Evolutionary conservation across 2,797 vertebrate species (phyloP), one percentile per base, ranked within the genome.

Genomic region (Hydrocynus forskahlii): DNA sequence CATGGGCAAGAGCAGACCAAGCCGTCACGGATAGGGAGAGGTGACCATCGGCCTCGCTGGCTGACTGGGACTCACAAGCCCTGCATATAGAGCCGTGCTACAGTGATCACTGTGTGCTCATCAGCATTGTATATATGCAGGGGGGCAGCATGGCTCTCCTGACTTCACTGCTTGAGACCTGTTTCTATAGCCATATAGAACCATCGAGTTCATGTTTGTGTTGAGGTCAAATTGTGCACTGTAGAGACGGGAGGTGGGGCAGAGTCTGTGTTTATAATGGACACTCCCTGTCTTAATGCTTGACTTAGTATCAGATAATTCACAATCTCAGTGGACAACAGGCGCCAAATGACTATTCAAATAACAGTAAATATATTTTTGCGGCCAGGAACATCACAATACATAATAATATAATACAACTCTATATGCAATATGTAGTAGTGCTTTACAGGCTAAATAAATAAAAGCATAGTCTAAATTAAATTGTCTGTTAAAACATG

Each of bases 21-120:
- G 81, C 12, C 83, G 78, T 16, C 82, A 70, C 0, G 89, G 89
- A 9, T 92, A 81, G 86, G 64, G 74, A 69, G 63, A 7, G 29
- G 9, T 6, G 5, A 52, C 75, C 21, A 21, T 1, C n/a, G 17
- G 14, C 75, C 16, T 60, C 60, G 29, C 7, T 16, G 45, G 25
- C 45, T 78, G n/a, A 75, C 54, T n/a, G 12, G 48, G 52, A 82
- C 52, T 55, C 21, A 40, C 21, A 2, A 43, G 8, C 23, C 21
- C 68, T 50, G 45, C 67, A 29, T 52, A 45, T 25, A 72, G 16
- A 40, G 5, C 71, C 19, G 2, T 23, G 52, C 23, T 19, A 29
- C 59, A 4, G 8, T 38, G 19, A 57, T 55, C 71, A 6, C 14
- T 60, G 5, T 60, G 5, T 40, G 43, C 40, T 19, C 19, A 5